Evolutionary conservation across 2,113 vertebrate species (phyloP).

Genomic region (Calyptommatus sinebrachiatus): DNA sequence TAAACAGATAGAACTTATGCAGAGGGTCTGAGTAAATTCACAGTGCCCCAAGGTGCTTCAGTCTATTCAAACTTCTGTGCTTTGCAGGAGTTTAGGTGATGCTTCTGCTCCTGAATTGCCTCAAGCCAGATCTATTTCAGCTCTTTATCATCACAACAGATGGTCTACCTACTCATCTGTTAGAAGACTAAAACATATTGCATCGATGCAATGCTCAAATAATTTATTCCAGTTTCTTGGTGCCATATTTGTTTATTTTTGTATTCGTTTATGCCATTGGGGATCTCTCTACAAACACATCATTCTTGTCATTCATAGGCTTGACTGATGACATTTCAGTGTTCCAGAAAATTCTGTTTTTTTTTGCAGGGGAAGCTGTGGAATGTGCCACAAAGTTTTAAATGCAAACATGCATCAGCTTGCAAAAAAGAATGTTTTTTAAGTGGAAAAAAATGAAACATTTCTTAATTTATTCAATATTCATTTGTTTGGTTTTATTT

Average conservation of each 20-base stretch:
- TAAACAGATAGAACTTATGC: not conserved
- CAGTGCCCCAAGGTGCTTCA: not conserved
- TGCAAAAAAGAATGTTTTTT: too few species aligned
- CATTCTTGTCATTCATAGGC: not conserved
- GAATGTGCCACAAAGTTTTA: too few species aligned
- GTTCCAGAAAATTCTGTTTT: too few species aligned
- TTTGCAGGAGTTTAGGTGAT: not conserved
- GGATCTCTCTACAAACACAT: not conserved
- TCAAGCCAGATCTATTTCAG: not conserved
- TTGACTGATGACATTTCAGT: too few species aligned
- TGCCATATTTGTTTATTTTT: not conserved
- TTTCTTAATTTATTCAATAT: too few species aligned
- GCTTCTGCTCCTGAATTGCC: not conserved
- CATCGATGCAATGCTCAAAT: not conserved
- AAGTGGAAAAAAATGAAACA: too few species aligned
- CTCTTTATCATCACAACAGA: not conserved
- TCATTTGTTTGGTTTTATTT: too few species aligned
- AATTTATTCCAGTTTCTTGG: not conserved
- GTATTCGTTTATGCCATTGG: not conserved
- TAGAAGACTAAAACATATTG: not conserved
- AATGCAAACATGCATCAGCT: too few species aligned
- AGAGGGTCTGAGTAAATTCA: not conserved
- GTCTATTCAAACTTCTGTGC: not conserved
- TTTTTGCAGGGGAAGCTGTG: too few species aligned
- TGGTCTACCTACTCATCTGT: not conserved